A percentile compares a stretch with the other conserved stretches of the same genome.
Conservation (phyloP, 2,888 invertebrate genomes). For the Magallana nippona region DNA sequence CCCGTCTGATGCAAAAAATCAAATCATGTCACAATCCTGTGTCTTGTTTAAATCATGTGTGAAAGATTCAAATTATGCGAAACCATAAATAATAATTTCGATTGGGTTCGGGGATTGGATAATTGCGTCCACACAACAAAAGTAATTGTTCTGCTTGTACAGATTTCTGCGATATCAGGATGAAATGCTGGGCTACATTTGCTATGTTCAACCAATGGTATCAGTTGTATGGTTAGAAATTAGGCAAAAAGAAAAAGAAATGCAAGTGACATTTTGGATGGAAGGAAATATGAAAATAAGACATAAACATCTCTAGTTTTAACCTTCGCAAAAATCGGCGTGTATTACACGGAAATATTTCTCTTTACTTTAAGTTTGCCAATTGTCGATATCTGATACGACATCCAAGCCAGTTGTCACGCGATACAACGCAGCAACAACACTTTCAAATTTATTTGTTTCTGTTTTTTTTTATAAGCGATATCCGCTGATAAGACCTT, state of each 20-base stretch:
- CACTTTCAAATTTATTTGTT: constrained; percentile 33
- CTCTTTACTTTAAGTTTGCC: not conserved
- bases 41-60: constrained; percentile 35
- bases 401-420: constrained; percentile 35
- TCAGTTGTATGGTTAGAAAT: too few relatives aligned
- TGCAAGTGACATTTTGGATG: too few relatives aligned
- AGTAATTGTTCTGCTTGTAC: not conserved
- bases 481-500: constrained; percentile 46
- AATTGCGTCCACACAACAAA: constrained; percentile 32
- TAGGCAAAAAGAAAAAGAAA: too few relatives aligned
- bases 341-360: too few relatives aligned
- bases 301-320: too few relatives aligned
- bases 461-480: constrained; percentile 40
- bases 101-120: constrained; percentile 37
- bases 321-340: too few relatives aligned
- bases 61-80: constrained; percentile 41
- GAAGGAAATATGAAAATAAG: too few relatives aligned
- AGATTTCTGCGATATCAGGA: not conserved
- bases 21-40: constrained; percentile 18
- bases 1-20: constrained; percentile 26
- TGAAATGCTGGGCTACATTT: not conserved
- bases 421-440: constrained; percentile 31
- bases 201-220: not conserved
- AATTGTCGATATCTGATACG: constrained; percentile 42
- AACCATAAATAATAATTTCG: constrained; percentile 43